Evolutionary conservation across 1,140 invertebrate species (phyloP), one percentile per base, ranked within the genome.

Genomic region (Drosophila quadrilineata): DNA sequence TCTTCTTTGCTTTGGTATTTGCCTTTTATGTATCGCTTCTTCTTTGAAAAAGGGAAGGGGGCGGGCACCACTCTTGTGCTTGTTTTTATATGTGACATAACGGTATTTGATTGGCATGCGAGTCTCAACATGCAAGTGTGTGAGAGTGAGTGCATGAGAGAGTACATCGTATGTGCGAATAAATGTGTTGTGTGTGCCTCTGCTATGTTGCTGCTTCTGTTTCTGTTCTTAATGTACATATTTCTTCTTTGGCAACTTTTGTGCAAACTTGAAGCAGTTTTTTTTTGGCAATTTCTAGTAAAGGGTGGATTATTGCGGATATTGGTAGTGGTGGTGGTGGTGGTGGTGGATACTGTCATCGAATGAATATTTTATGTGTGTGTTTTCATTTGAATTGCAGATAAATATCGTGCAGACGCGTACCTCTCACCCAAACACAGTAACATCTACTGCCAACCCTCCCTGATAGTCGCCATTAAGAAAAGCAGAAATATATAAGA

Each of bases 71-170:
- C 49, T 71, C 24, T 28, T 53, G 21, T 22, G 56, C 46, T 69
- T 80, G 62, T 66, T 63, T 50, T 75, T 71, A 28, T 59, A 59
- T 68, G 70, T 84, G 79, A 85, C 79, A 85, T 85, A 85, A 85
- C 79, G 74, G 67, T 50, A 65, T 52, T 73, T 43, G 45, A 33
- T 48, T 49, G 43, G 6, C 19, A 26, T 52, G 50, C 35, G 31
- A 50, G 24, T 50, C 22, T 52, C n/a, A 17, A 10, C 12, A 10
- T 52, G 22, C 12, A 22, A 10, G 17, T 60, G 48, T 16, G 21
- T 54, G 21, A 40, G 58, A 43, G 53, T 35, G 57, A 52, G 35
- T 14, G 31, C n/a, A 12, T 9, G 6, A 3, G 28, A 29, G 28
- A n/a, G n/a, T n/a, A n/a, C n/a, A n/a, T n/a, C n/a, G n/a, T n/a